A percentile compares a stretch with the other conserved stretches of the same genome.
Evolutionary conservation across 1,140 invertebrate genomes (phyloP).

Genomic region (Danaus melanippus): DNA sequence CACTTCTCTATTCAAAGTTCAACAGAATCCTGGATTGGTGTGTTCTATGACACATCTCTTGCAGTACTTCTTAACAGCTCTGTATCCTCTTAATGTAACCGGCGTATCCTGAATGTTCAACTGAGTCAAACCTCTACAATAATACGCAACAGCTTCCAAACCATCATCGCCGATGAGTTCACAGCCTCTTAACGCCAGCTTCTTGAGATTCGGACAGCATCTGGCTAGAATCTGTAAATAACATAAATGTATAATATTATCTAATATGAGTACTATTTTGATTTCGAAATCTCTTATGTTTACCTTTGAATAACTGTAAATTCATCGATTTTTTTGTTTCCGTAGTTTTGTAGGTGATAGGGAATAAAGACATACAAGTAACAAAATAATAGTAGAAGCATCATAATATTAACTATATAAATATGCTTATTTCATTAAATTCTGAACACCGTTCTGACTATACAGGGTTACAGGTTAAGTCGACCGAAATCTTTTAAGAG

Average conservation of each 20-base stretch:
- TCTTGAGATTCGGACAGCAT: constrained; percentile 91
- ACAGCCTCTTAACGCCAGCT: constrained; percentile 90
- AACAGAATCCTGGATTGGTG: constrained; percentile 94
- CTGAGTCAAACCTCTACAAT: constrained; percentile 88
- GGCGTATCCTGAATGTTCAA: constrained; percentile 94
- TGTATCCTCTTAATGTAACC: constrained; percentile 88
- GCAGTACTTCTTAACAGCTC: constrained; percentile 92
- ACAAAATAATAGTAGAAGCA: no score
- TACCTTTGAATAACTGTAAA: no score
- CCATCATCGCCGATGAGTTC: constrained; percentile 91
- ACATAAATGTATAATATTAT: constrained; percentile 2
- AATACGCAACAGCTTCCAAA: constrained; percentile 88
- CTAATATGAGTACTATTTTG: no score
- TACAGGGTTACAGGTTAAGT: no score
- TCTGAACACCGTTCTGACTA: no score
- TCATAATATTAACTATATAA: no score
- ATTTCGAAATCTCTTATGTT: no score
- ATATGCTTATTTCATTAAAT: no score
- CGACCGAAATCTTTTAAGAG: no score
- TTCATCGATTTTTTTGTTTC: no score
- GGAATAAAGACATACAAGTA: no score
- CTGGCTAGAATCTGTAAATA: constrained; percentile 79
- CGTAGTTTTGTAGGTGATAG: no score
- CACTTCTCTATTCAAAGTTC: constrained; percentile 14
- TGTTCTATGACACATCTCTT: constrained; percentile 94